Evolutionary conservation across 2,797 vertebrate species (phyloP), one percentile per base, ranked within the genome.

Genomic region (Xenops minutus): DNA sequence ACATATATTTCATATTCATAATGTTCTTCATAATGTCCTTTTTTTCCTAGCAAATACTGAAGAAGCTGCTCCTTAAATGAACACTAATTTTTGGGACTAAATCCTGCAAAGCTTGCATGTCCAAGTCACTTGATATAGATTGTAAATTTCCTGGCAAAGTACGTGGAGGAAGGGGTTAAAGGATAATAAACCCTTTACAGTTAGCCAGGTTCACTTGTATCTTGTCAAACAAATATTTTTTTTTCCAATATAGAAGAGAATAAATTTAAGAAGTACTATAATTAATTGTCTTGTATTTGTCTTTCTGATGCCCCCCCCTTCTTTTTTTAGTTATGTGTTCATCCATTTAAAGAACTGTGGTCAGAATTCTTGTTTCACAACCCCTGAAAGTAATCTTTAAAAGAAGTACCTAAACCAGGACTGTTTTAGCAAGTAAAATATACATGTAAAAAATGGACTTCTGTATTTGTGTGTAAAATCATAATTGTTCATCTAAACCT

Each of bases 401-500:
- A 1, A 21, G 44, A 58, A 63, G 36, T 78, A 44, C 43, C 20
- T 87, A 41, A 69, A 34, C 69, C 39, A 49, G 34, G 27, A 51
- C 23, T 56, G 5, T 72, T 93, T 85, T 56, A 72, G 7, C 16
- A 63, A 29, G 58, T 62, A 44, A 81, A 94, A 91, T 74, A 48
- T 77, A 39, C 15, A 4, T 62, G 18, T 26, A 63, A 84, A 54
- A 14, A 39, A 22, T 5, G 39, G 52, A 48, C 52, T 90, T 64
- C 27, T 69, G 4, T 76, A 15, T 62, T 39, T 95, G n/a, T 71
- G 6, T 62, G 44, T 68, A 83, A 79, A 63, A 77, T 85, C 36
- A 15, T 71, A 67, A 71, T 88, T 89, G 56, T 92, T 94, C 52
- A 51, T 95, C 41, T 74, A 66, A 74, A 79, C 43, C 46, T 82